Percentiles rank a stretch among this genome's conserved stretches.
Evolutionary conservation across 2,888 invertebrate genomes (phyloP).

Genomic region (Timema podura): DNA sequence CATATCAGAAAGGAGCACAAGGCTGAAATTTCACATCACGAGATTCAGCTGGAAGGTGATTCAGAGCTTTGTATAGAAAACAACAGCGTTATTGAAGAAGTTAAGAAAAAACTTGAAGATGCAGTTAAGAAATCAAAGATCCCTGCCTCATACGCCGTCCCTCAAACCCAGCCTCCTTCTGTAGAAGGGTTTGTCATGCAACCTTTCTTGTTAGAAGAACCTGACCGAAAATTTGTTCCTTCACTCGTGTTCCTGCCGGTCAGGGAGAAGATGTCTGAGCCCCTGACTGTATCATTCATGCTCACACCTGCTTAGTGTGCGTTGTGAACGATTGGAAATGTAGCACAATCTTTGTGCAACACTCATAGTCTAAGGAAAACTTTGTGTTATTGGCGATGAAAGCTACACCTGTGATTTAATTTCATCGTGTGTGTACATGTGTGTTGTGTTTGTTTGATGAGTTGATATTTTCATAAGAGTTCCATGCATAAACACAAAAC

Average conservation of each 20-base stretch:
- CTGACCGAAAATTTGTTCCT: constrained; percentile 68
- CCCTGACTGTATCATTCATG: constrained; percentile 86
- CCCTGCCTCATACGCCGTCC: constrained; percentile 63
- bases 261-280: constrained; percentile 77
- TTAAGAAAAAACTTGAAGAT: constrained; percentile 49
- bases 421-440: constrained; percentile 26
- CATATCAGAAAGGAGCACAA: constrained; percentile 50
- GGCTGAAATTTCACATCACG: constrained; percentile 32
- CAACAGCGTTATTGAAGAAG: constrained; percentile 43
- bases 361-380: constrained; percentile 8
- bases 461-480: constrained; percentile 26
- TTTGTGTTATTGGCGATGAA: constrained; percentile 41
- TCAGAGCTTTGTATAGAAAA: constrained; percentile 21
- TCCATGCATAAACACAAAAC: constrained; percentile 30
- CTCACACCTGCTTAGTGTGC: constrained; percentile 79
- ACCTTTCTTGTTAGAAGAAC: constrained; percentile 80
- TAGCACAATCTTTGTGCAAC: not conserved
- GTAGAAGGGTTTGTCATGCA: constrained; percentile 73
- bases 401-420: constrained; percentile 51
- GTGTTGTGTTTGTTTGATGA: constrained; percentile 23
- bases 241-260: constrained; percentile 94
- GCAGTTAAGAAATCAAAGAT: constrained; percentile 53
- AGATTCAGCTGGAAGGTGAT: constrained; percentile 18
- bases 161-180: constrained; percentile 43
- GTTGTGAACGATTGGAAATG: constrained; percentile 26